Conservation (phyloP, 2,797 vertebrate genomes). For the Pipistrellus nathusii region DNA sequence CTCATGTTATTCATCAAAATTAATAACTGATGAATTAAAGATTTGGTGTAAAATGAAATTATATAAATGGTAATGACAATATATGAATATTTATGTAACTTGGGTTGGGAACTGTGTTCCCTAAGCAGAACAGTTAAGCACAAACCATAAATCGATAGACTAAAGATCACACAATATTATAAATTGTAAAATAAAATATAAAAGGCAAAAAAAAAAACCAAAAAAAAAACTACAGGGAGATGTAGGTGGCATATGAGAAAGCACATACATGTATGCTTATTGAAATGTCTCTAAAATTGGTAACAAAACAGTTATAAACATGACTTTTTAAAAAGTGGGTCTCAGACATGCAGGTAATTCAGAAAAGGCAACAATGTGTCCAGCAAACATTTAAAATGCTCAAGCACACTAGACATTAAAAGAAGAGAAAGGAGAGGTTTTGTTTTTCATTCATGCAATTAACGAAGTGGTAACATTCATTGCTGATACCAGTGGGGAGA, state of each 20-base stretch:
- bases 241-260: not conserved
- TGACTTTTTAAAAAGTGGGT: not conserved
- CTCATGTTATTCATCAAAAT: not conserved
- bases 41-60: not conserved
- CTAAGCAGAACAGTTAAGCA: slow-evolving; percentile 2
- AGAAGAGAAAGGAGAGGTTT: not conserved
- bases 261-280: not conserved
- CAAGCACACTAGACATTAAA: not conserved
- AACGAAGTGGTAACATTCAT: not conserved
- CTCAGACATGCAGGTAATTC: slow-evolving; percentile 25
- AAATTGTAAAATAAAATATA: slow-evolving; percentile 20
- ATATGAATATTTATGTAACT: not conserved
- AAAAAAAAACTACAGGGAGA: not conserved
- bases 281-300: not conserved
- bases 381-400: not conserved
- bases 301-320: slow-evolving; percentile 5
- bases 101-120: not conserved
- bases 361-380: slow-evolving; percentile 25
- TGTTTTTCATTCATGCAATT: not conserved
- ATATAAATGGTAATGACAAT: not conserved
- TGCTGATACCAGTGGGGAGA: not conserved
- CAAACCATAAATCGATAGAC: slow-evolving; percentile 33
- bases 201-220: not conserved
- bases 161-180: not conserved
- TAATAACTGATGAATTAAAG: not conserved